phyloP scores from a whole-genome alignment of 2,888 invertebrate species.

The Onchidella celtica region DNA sequence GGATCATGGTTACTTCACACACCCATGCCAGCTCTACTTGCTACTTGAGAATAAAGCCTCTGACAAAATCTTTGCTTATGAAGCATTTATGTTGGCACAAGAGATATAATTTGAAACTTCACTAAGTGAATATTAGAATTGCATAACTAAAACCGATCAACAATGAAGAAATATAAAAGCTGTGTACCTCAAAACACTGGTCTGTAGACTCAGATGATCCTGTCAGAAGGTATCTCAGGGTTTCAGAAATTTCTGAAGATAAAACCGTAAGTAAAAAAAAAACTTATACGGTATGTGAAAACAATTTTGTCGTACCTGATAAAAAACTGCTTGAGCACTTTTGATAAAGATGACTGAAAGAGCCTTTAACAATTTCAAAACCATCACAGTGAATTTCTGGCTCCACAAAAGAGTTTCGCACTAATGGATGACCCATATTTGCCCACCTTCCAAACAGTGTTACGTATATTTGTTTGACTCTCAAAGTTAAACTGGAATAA shows the following conservation, averaged over 20 bases:
- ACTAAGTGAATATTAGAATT: no score
- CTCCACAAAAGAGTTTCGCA: background rate
- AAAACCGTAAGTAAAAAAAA: slow-evolving; percentile 29
- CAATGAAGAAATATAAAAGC: background rate
- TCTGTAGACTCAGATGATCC: slow-evolving; percentile 84
- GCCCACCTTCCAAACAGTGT: no score
- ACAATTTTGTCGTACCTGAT: background rate
- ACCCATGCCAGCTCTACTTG: no score
- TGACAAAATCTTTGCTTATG: no score
- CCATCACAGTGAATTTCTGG: background rate
- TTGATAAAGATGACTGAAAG: background rate
- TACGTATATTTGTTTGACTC: no score
- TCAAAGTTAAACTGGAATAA: no score
- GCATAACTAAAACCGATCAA: background rate
- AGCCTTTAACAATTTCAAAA: background rate
- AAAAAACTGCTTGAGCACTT: background rate
- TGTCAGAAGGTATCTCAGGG: slow-evolving; percentile 95
- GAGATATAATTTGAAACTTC: no score
- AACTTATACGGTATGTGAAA: no score
- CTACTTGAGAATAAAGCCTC: no score
- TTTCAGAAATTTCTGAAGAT: slow-evolving; percentile 91
- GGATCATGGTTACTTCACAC: no score
- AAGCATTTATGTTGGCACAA: no score
- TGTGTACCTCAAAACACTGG: slow-evolving; percentile 75
- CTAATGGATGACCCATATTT: no score